Base-by-base conservation (phyloP, 2,888 invertebrate genomes). In the Neoascia interrupta region DNA sequence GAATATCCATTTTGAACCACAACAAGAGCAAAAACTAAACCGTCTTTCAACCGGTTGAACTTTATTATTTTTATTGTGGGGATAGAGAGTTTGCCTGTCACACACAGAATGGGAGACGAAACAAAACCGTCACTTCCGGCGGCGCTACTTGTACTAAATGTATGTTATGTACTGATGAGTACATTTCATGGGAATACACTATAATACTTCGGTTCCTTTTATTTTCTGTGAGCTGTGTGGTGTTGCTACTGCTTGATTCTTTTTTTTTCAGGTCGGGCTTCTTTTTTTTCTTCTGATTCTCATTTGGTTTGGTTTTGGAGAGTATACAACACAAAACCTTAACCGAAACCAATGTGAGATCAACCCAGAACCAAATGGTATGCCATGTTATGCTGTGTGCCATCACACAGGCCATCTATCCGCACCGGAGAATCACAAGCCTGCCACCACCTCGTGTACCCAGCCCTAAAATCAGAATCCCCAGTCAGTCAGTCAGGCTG, bases 111-210 rank as follows among this genome's bases (percentile, higher is more conserved):
- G 69, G 63, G 70, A 80, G 66, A 60, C 76, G 81, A 73, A 31
- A 81, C 84, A 85, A 87, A 85, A 87, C 87, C 87, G 86, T 87
- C 87, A 87, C 88, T 88, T 88, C 87, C 88, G 88, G 88, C 87
- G 87, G 87, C 87, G 87, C 88, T 87, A 86, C 85, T 86, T 85
- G 85, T 85, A 87, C 88, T 88, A 86, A 87, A 85, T 85, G 85
- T 84, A 72, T 73, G 72, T 68, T 81, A 81, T 79, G 63, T 79
- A 81, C 79, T 69, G 74, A 81, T 79, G 74, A 79, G 79, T 74
- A 80, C 72, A 74, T 80, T 80, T 81, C 68, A 81, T 81, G 76
- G 76, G 70, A 81, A 81, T 81, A 81, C 66, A 79, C 79, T 79
- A 79, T 79, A 61, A 73, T 73, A 79, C 73, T 79, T 73, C 54